Evolutionary conservation across 2,888 invertebrate genomes (phyloP).

Genomic region (Glaucopsyche alexis): DNA sequence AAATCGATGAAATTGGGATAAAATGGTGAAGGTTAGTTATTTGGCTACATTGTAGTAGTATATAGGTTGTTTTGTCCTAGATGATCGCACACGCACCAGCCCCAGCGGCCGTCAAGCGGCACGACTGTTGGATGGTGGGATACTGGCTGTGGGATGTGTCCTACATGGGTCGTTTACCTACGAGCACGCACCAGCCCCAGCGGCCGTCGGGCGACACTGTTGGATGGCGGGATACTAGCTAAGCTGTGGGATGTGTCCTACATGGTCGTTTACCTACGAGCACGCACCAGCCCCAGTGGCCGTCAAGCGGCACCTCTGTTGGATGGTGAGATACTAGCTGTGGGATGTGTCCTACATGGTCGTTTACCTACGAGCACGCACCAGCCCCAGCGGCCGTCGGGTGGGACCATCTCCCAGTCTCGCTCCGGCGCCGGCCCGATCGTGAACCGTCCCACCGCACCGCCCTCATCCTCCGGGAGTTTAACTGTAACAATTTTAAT

Average conservation of each 20-base stretch:
- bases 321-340: too few species aligned
- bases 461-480: constrained; percentile 63
- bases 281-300: constrained; percentile 92
- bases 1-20: too few species aligned
- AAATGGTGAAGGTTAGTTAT: too few species aligned
- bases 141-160: too few species aligned
- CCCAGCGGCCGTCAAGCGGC: too few species aligned
- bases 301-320: constrained; percentile 85
- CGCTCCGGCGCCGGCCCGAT: constrained; percentile 72
- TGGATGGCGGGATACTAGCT: too few species aligned
- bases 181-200: constrained; percentile 90
- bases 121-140: too few species aligned
- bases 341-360: not conserved
- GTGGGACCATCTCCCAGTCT: constrained; percentile 88
- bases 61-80: too few species aligned
- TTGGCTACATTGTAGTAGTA: too few species aligned
- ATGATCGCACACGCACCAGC: too few species aligned
- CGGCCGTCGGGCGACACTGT: constrained; percentile 88
- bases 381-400: constrained; percentile 94
- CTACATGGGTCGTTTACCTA: constrained; percentile 58
- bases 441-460: constrained; percentile 62
- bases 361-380: constrained; percentile 81
- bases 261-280: constrained; percentile 69
- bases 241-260: not conserved
- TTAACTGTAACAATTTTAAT: constrained; percentile 56